phyloP scores from a whole-genome alignment of 2,888 invertebrate genomes.

The Kryphioiulus occultus region DNA sequence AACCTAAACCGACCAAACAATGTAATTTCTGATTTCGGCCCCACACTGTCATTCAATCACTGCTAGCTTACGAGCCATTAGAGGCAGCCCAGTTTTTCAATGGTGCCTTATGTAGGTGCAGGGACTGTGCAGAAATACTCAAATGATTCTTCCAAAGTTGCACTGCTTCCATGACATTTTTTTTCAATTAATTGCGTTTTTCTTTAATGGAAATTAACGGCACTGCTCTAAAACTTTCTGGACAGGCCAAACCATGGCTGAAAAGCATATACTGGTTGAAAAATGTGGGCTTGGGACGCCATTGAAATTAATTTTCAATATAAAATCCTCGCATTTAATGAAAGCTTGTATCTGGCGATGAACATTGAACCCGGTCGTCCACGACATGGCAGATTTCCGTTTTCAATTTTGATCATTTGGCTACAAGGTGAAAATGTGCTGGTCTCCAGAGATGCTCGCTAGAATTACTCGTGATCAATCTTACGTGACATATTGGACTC shows the following conservation, averaged over 20 bases:
- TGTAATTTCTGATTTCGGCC: no score
- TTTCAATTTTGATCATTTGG: conserved; percentile 24
- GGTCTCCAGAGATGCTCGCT: neutral
- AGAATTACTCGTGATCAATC: conserved; percentile 31
- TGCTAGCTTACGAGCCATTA: no score
- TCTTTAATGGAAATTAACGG: no score
- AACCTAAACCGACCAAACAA: no score
- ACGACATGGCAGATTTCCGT: neutral
- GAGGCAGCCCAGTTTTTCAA: no score
- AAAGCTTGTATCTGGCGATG: neutral
- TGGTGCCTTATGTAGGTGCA: no score
- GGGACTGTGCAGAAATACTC: no score
- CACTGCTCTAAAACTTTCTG: no score
- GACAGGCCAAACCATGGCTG: neutral
- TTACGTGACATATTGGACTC: conserved; percentile 29
- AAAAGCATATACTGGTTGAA: neutral
- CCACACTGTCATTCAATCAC: no score
- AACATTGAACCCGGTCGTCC: neutral
- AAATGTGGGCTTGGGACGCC: neutral
- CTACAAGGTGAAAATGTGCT: conserved; percentile 22
- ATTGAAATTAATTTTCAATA: neutral
- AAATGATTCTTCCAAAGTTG: no score
- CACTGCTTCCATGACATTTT: no score
- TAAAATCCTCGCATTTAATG: neutral
- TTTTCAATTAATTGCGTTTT: no score